A percentile compares a stretch with the other conserved stretches of the same genome.
These are phyloP conservation scores for Protophormia terraenovae DNA, from an alignment of 2,888 invertebrate species.

Conservation along the genomic window DNA sequence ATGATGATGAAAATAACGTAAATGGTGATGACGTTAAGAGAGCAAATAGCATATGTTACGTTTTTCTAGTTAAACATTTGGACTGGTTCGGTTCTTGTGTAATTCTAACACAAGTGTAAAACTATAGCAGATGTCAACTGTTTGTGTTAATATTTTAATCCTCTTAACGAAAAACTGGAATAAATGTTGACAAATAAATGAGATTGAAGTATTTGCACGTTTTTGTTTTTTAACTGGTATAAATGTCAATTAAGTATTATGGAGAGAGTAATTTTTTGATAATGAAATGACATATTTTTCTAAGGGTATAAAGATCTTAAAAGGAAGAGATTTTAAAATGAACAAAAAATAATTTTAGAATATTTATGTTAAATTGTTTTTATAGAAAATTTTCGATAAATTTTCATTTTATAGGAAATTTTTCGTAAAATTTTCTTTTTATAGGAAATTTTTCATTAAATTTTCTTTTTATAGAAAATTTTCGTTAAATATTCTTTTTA, in stretches of 20 bases:
- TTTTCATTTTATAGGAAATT: no score
- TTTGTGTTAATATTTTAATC: conserved; percentile 51
- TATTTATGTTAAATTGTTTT: no score
- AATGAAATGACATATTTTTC: background rate
- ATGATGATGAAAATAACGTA: background rate
- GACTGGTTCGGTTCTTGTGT: conserved; percentile 17
- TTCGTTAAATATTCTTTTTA: no score
- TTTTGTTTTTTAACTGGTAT: background rate
- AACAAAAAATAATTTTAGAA: no score
- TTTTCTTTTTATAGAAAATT: no score
- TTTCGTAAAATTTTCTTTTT: no score
- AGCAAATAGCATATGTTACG: conserved; percentile 44
- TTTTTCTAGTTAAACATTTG: conserved; percentile 29
- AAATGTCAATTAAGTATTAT: conserved; percentile 1
- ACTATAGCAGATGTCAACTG: conserved; percentile 59
- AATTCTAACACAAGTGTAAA: conserved; percentile 26
- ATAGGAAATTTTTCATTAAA: no score
- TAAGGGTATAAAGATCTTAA: background rate
- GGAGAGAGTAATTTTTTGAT: background rate
- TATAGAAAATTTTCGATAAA: no score
- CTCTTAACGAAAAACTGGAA: background rate
- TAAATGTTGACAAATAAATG: conserved; percentile 47
- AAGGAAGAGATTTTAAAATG: background rate
- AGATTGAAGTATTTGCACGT: conserved; percentile 55
- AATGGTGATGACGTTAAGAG: conserved; percentile 18